Evolutionary conservation across 1,140 invertebrate genomes (phyloP), one percentile per base, ranked within the genome.

Genomic region (Cydia amplana): DNA sequence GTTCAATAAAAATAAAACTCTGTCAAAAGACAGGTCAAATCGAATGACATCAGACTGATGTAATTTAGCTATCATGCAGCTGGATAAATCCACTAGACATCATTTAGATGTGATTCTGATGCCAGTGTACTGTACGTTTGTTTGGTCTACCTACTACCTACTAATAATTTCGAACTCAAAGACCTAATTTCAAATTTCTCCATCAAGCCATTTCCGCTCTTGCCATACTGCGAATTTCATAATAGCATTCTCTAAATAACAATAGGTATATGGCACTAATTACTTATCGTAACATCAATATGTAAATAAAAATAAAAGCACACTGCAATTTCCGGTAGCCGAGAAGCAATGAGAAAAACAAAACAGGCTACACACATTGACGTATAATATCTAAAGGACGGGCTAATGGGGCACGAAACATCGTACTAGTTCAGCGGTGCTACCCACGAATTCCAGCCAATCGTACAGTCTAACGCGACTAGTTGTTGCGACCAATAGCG

Each of bases 221-320:
- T 65, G 12, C 14, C 25, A 67, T 67, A 67, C 64, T 40, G 32
- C 18, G 10, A 70, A 70, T 36, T 25, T 20, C n/a, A 36, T 70
- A 43, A 70, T 43, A 70, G 23, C 36, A 70, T 70, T 70, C 65
- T 70, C 65, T 40, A 70, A 70, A 70, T 70, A 70, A 70, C 65
- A 70, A 70, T 70, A n/a, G n/a, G n/a, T n/a, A 36, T 43, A 36
- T 70, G 65, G 16, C 36, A 70, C n/a, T 70, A 70, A 70, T 70
- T 70, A 70, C 65, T 43, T 40, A 70, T 70, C 65, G 32, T 14
- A 40, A 18, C 65, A 70, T 70, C 65, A 36, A 18, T 70, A 70
- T 43, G 65, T 43, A 70, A 40, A 70, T 18, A 70, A 67, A 70
- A 65, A 51, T 51, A 51, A 51, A 67, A 67, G 28, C 5, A 4